phyloP scores from a whole-genome alignment of 2,113 vertebrate species.

The Catagonus wagneri region DNA sequence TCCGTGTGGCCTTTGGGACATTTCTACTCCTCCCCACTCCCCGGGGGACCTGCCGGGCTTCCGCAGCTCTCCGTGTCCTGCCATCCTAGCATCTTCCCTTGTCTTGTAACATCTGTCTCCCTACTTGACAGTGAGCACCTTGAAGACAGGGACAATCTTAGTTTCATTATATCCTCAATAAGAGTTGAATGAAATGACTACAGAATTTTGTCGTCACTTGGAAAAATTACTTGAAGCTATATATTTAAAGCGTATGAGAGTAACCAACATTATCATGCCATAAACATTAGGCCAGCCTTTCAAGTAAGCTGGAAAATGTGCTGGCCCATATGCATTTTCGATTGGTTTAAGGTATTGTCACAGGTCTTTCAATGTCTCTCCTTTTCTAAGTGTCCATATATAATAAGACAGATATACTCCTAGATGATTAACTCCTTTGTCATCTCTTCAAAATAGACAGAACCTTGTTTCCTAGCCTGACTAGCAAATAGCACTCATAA shows the following conservation, averaged over 20 bases:
- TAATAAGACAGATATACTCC: not conserved
- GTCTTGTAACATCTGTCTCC: not conserved
- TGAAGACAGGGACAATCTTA: not conserved
- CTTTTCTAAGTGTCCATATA: not conserved
- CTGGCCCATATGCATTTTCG: not conserved
- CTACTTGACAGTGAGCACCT: not conserved
- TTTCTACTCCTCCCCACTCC: not conserved
- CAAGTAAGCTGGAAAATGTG: not conserved
- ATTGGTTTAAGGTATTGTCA: not conserved
- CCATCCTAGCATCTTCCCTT: not conserved
- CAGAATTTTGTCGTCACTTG: not conserved
- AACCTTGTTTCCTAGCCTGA: not conserved
- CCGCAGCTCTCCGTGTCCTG: not conserved
- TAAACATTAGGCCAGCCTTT: not conserved
- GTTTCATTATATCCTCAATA: constrained; percentile 41
- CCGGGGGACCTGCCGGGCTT: not conserved
- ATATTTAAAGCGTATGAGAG: not conserved
- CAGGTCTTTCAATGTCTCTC: not conserved
- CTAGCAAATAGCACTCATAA: not conserved
- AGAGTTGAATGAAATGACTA: not conserved
- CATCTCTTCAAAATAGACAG: not conserved
- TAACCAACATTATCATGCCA: not conserved
- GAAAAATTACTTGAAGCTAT: constrained; percentile 10
- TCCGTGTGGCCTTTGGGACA: not conserved
- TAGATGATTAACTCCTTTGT: not conserved